These are phyloP conservation scores for Noctua janthina DNA, from an alignment of 2,888 invertebrate genomes.

Conservation along the genomic window DNA sequence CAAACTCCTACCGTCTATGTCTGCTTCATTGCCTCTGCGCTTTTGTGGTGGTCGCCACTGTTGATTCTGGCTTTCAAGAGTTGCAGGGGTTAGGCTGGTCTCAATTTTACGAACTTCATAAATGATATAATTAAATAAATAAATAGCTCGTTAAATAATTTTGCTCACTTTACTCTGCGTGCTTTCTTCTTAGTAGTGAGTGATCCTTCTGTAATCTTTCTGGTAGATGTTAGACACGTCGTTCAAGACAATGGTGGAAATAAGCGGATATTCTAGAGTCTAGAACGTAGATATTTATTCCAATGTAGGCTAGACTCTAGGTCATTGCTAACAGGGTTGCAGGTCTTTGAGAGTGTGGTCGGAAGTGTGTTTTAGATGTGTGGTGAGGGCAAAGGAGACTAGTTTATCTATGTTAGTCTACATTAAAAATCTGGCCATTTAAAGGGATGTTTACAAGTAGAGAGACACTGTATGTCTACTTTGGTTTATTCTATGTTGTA, in stretches of 20 bases:
- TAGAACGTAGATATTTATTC: conserved; percentile 42
- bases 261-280: conserved; percentile 48
- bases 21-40: no score
- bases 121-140: no score
- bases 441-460: neutral
- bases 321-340: conserved; percentile 41
- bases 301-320: conserved; percentile 45
- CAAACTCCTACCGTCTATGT: no score
- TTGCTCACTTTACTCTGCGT: neutral
- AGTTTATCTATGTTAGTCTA: neutral
- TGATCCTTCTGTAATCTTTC: conserved; percentile 15
- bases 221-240: neutral
- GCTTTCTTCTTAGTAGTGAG: neutral
- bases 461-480: neutral
- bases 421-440: neutral
- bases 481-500: neutral
- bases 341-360: neutral
- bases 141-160: no score
- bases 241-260: conserved; percentile 43
- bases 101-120: no score
- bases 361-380: neutral
- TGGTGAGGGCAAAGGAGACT: neutral
- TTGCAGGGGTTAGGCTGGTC: no score
- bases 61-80: no score
- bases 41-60: no score